A percentile compares a stretch with the other conserved stretches of the same genome.
phyloP scores from a whole-genome alignment of 2,888 invertebrate species.

The Tolmerus cingulatus region DNA sequence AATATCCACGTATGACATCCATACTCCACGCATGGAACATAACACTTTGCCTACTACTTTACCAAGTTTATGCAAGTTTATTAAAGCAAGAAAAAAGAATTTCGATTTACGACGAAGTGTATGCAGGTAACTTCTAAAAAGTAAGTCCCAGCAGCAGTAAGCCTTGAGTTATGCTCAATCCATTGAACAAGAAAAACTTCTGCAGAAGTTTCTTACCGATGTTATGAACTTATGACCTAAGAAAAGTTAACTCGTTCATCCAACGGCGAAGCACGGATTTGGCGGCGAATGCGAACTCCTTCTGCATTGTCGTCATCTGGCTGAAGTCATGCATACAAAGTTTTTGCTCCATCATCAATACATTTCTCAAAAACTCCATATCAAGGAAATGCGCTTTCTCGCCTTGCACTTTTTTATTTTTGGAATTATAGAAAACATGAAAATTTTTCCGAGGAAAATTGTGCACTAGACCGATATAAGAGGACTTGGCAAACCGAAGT shows the following conservation, averaged over 20 bases:
- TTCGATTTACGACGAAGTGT: neutral
- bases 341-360: neutral
- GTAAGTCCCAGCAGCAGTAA: neutral
- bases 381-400: neutral
- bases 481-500: neutral
- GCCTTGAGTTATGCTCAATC: slow-evolving; percentile 12
- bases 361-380: neutral
- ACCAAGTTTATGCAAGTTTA: neutral
- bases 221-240: slow-evolving; percentile 23
- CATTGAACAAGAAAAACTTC: slow-evolving; percentile 20
- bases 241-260: slow-evolving; percentile 1
- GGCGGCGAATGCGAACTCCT: neutral
- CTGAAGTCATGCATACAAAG: neutral
- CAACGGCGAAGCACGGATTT: neutral
- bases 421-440: neutral
- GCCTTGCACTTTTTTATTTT: neutral
- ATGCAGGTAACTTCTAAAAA: neutral
- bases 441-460: neutral
- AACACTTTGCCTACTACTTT: neutral
- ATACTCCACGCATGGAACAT: neutral
- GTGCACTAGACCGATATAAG: neutral
- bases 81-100: neutral
- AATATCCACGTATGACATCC: neutral
- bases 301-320: neutral
- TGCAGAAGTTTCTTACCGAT: neutral